These are phyloP conservation scores for Porites cylindrica DNA, from an alignment of 92 coral and sea anemone species.

Conservation along the genomic window DNA sequence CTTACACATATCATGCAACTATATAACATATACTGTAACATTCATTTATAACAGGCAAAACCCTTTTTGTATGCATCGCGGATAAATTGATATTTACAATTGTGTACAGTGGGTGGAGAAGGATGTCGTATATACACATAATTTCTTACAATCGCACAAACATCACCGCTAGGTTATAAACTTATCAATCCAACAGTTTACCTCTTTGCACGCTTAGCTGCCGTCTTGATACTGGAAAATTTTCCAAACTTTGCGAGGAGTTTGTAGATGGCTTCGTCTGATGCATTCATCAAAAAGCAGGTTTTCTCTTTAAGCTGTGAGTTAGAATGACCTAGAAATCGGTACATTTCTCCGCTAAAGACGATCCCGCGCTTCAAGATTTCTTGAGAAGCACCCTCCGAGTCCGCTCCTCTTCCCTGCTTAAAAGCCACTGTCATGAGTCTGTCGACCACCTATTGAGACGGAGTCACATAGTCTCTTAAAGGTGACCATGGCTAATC, in stretches of 20 bases:
- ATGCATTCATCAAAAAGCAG: constrained; percentile 83
- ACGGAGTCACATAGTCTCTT: background rate
- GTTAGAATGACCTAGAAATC: constrained; percentile 90
- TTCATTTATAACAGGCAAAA: no score
- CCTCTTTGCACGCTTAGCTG: constrained; percentile 80
- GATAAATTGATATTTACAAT: no score
- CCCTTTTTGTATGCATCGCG: no score
- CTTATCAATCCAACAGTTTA: background rate
- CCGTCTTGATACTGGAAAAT: constrained; percentile 76
- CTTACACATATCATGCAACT: no score
- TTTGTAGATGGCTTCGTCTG: constrained; percentile 79
- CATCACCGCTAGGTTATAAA: no score
- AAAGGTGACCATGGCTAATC: no score
- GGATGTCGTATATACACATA: no score
- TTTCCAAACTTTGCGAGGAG: constrained; percentile 78
- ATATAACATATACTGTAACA: no score
- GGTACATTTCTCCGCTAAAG: constrained; percentile 72
- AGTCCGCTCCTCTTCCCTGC: constrained; percentile 24
- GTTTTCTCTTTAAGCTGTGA: constrained; percentile 85
- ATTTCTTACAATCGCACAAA: no score
- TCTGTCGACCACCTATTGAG: constrained; percentile 66
- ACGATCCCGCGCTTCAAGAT: constrained; percentile 73
- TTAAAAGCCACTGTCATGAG: constrained; percentile 73
- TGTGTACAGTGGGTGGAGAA: no score
- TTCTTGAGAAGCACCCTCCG: constrained; percentile 46